phyloP scores from a whole-genome alignment of 1,140 invertebrate species.

The Drosophila fuyamai region DNA sequence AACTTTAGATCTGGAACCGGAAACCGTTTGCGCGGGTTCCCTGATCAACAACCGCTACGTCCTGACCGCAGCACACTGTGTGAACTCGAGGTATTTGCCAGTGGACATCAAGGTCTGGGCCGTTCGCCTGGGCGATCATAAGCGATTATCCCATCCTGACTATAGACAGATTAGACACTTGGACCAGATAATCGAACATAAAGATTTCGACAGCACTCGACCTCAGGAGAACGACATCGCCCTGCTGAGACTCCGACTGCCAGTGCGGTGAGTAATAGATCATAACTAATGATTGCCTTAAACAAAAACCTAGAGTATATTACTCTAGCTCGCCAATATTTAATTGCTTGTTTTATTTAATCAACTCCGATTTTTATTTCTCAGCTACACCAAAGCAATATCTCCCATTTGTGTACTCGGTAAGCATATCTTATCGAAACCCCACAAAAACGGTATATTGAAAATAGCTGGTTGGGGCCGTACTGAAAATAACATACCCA shows the following conservation, averaged over 20 bases:
- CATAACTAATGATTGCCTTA: too few species aligned
- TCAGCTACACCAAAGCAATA: neutral
- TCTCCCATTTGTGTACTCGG: neutral
- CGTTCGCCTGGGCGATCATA: neutral
- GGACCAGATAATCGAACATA: neutral
- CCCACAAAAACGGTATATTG: neutral
- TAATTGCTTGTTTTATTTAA: neutral
- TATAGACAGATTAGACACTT: neutral
- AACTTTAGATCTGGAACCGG: too few species aligned
- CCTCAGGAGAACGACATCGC: neutral
- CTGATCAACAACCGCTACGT: neutral
- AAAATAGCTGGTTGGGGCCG: neutral
- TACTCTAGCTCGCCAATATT: too few species aligned
- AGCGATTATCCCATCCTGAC: neutral
- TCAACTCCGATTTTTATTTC: neutral
- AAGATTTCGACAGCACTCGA: neutral
- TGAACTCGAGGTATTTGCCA: neutral
- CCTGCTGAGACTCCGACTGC: neutral
- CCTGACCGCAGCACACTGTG: neutral
- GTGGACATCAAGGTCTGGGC: rapidly evolving
- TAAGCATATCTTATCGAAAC: neutral
- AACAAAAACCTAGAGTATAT: too few species aligned
- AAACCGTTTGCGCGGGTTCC: neutral
- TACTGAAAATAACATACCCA: neutral
- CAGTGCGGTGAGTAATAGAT: neutral